Evolutionary conservation across 2,888 invertebrate genomes (phyloP).

Genomic region (Nomada flava): DNA sequence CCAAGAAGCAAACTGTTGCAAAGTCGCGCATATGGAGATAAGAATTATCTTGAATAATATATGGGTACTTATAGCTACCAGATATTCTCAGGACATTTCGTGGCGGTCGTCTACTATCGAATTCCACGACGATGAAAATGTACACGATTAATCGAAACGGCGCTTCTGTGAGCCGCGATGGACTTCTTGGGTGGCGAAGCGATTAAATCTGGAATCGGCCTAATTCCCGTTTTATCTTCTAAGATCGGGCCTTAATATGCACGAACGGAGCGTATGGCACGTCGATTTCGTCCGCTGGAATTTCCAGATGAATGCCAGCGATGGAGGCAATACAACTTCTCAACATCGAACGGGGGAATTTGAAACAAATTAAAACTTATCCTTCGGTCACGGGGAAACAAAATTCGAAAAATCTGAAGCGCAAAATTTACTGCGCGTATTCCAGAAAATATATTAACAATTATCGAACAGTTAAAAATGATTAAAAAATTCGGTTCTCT

Average conservation of each 20-base stretch:
- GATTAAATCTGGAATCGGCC: slow-evolving; percentile 67
- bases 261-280: slow-evolving; percentile 49
- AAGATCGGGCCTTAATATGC: slow-evolving; percentile 62
- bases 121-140: slow-evolving; percentile 47
- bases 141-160: slow-evolving; percentile 47
- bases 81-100: background rate
- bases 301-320: slow-evolving; percentile 39
- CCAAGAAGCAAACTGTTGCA: background rate
- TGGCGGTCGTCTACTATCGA: slow-evolving; percentile 25
- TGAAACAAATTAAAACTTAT: background rate
- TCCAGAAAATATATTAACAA: too few species aligned
- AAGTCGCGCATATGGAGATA: background rate
- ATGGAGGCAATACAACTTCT: slow-evolving; percentile 19
- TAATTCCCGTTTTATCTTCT: slow-evolving; percentile 65
- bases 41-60: slow-evolving; percentile 2
- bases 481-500: too few species aligned
- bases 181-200: slow-evolving; percentile 65
- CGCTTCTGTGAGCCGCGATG: slow-evolving; percentile 26
- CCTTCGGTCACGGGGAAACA: too few species aligned
- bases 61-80: too few species aligned
- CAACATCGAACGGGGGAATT: too few species aligned
- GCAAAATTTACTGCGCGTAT: too few species aligned
- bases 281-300: slow-evolving; percentile 53
- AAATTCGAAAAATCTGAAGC: too few species aligned
- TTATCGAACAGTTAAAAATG: too few species aligned